Evolutionary conservation across 2,113 vertebrate genomes (phyloP), one percentile per base, ranked within the genome.

Genomic region (Emydura subglobosa): DNA sequence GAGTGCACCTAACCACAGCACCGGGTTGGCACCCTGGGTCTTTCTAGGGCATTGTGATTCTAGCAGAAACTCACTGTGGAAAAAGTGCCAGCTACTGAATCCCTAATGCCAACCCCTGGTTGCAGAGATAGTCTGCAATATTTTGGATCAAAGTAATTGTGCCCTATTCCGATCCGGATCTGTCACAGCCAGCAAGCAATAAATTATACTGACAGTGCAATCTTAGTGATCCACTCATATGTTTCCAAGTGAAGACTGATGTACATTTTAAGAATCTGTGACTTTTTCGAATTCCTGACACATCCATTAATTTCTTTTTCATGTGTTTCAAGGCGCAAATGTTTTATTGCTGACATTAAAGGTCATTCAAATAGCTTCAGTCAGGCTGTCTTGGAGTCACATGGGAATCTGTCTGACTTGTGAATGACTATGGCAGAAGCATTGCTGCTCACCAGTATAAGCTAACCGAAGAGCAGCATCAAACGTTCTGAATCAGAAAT

Each of bases 321-420:
- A n/a, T 72, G 79, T 79, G 72, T 55, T 87, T 83, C 72, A 47
- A 53, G 39, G 27, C 55, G 39, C 42, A 21, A 27, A 42, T 79
- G 82, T 88, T 49, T 68, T 92, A 92, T 79, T 87, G 55, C 39
- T 92, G 81, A 87, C 72, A 83, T 24, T 80, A 80, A 88, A 88
- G 82, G 86, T 92, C 91, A 88, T 88, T 92, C 68, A 88, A 79
- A 88, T 68, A 80, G 57, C 86, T 68, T 88, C 82, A 79, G 50
- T 54, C 82, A 84, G 79, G 82, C 57, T 53, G 49, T 17, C 50
- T 84, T 80, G 42, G 65, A 84, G 29, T 50, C 50, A 49, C 57
- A 85, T 13, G 31, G 57, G 91, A 84, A 44, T 57, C 8, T 49
- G 42, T 53, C 86, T 84, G 86, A 88, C 74, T 88, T 88, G 55